A percentile compares a stretch with the other conserved stretches of the same genome.
phyloP scores from a whole-genome alignment of 2,113 vertebrate species.

The Podarcis muralis region DNA sequence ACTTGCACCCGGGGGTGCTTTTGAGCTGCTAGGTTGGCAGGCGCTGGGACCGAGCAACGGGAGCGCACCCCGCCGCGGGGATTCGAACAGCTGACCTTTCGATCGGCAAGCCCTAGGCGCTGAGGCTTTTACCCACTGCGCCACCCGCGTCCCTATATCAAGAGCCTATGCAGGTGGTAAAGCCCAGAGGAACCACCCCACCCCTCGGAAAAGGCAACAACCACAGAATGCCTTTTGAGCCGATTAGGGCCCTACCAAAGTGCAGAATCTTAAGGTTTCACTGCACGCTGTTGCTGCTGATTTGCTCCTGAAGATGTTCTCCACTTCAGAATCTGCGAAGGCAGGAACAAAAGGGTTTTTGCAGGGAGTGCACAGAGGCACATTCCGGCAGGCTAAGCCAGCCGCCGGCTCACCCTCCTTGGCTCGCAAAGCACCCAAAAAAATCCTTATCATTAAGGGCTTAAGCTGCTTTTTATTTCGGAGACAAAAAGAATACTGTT shows the following conservation, averaged over 20 bases:
- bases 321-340: constrained; percentile 77
- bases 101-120: too few relatives aligned
- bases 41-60: too few relatives aligned
- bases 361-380: constrained; percentile 47
- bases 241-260: constrained; percentile 81
- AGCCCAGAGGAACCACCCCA: constrained; percentile 25
- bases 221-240: constrained; percentile 82
- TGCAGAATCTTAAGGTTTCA: constrained; percentile 88
- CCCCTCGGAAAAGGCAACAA: constrained; percentile 21
- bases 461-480: constrained; percentile 87
- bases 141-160: too few relatives aligned
- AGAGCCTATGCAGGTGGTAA: not conserved
- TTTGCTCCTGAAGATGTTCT: constrained; percentile 76
- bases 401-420: constrained; percentile 54
- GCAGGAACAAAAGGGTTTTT: constrained; percentile 72
- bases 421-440: constrained; percentile 76
- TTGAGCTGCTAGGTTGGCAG: too few relatives aligned
- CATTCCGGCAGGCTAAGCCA: constrained; percentile 72
- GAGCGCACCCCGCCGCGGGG: too few relatives aligned
- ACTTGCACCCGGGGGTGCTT: too few relatives aligned
- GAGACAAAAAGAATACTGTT: constrained; percentile 84
- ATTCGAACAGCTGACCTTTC: too few relatives aligned
- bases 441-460: constrained; percentile 84
- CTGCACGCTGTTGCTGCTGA: constrained; percentile 76
- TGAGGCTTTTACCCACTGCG: too few relatives aligned